Evolutionary conservation across 2,888 invertebrate genomes (phyloP).

Genomic region (Diadegma fenestrale): DNA sequence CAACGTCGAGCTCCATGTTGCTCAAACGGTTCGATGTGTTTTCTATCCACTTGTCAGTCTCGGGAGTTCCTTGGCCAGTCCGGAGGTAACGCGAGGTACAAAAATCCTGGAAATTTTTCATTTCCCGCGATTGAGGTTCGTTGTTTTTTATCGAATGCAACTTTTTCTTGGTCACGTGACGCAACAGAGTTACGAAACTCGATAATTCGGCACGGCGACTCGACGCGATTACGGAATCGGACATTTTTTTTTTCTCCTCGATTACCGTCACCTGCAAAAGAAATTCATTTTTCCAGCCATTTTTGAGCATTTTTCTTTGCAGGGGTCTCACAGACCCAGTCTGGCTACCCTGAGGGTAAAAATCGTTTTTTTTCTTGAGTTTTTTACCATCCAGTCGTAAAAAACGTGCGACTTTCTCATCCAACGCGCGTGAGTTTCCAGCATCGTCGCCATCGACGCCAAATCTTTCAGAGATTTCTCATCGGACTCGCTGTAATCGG

Average conservation of each 20-base stretch:
- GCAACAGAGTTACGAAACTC: constrained; percentile 72
- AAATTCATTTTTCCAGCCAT: not conserved
- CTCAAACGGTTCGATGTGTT: constrained; percentile 57
- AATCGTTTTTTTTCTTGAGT: not conserved
- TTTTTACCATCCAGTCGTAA: constrained; percentile 76
- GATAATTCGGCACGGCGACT: constrained; percentile 69
- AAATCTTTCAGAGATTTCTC: constrained; percentile 69
- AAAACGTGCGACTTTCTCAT: constrained; percentile 72
- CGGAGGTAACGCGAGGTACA: constrained; percentile 72
- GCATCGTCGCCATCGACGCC: constrained; percentile 67
- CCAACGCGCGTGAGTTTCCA: constrained; percentile 74
- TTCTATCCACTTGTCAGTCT: constrained; percentile 65
- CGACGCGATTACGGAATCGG: constrained; percentile 1
- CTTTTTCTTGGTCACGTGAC: constrained; percentile 71
- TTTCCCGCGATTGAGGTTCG: not conserved
- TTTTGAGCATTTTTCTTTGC: constrained; percentile 12
- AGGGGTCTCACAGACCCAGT: not conserved
- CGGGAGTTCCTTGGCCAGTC: constrained; percentile 50
- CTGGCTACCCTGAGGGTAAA: not conserved
- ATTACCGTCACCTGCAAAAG: constrained; percentile 74
- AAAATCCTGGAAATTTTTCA: not conserved
- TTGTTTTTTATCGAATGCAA: constrained; percentile 67
- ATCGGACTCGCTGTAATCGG: constrained; percentile 50
- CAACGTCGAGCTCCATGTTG: constrained; percentile 52
- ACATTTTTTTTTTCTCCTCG: constrained; percentile 68